Evolutionary conservation across 1,140 invertebrate species (phyloP), one percentile per base, ranked within the genome.

Genomic region (Zaprionus inermis): DNA sequence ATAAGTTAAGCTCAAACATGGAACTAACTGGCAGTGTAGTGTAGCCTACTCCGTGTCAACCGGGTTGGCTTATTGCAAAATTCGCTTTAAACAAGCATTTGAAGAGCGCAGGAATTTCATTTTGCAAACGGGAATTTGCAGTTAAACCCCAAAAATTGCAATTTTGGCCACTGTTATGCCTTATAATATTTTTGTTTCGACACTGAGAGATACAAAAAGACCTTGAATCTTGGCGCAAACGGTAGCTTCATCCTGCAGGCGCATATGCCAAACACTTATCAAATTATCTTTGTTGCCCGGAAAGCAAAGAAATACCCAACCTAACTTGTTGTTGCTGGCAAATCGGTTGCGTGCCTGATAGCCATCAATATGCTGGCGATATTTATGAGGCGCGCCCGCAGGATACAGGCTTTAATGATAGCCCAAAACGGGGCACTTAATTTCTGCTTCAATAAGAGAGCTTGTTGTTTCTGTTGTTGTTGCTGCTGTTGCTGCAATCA

Each of bases 361-460:
- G 54, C 76, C 82, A 86, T 86, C 82, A 86, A 88, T 86, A 86
- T 86, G 83, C 83, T 88, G 82, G 83, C 82, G 83, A 86, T 86
- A 86, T 86, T 86, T 86, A 86, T 86, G 83, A 88, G 82, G 76
- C 82, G 83, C 82, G 82, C 82, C 82, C 79, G 82, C 82, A 86
- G 82, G 82, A 86, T 88, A 88, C 83, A 66, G 76, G 79, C 83
- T 89, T 89, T 88, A 88, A 88, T 88, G 83, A 88, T 88, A 88
- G 84, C 79, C 79, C 77, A 88, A 86, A 88, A 83, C 70, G 77
- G 83, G 82, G 63, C 79, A 88, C 82, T 86, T 86, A 86, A 86
- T 86, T 86, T 76, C 76, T 63, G 66, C 58, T 74, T 74, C 76
- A 81, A 72, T 85, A 60, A 54, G 68, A 22, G 67, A 46, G 44